phyloP scores from a whole-genome alignment of 2,888 invertebrate species.

The Chydorus sphaericus region DNA sequence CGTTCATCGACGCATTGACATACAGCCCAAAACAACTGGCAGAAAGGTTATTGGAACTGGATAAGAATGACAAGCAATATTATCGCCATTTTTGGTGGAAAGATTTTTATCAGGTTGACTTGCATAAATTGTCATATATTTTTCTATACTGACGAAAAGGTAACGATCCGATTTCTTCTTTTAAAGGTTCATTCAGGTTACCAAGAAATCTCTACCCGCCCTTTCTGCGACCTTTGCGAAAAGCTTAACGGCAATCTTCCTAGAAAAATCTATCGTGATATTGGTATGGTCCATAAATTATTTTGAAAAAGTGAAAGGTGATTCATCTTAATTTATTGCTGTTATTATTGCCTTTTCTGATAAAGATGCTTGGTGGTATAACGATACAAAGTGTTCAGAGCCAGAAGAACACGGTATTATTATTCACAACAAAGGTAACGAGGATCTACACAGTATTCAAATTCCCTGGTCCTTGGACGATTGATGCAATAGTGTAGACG shows the following conservation, averaged over 20 bases:
- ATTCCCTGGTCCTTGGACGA: conserved; percentile 11
- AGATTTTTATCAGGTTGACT: conserved; percentile 3
- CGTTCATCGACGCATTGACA: conserved; percentile 3
- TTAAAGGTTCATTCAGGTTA: background rate
- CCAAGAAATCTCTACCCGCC: background rate
- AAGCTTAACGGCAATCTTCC: conserved; percentile 6
- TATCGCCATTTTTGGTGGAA: conserved; percentile 7
- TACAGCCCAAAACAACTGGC: background rate
- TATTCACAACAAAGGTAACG: background rate
- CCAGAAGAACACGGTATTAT: conserved; percentile 3
- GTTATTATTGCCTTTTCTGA: too few relatives aligned
- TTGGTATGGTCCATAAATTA: background rate
- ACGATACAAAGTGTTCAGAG: background rate
- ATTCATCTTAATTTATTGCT: too few relatives aligned
- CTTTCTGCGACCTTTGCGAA: conserved; percentile 9
- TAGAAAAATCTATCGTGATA: background rate
- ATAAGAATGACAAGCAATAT: background rate
- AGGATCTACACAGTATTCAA: conserved; percentile 10
- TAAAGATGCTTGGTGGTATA: conserved; percentile 11
- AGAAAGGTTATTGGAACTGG: background rate
- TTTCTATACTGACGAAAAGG: too few relatives aligned
- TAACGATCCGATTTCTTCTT: background rate
- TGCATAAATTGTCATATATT: background rate
- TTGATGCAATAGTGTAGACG: background rate
- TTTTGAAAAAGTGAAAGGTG: background rate